Evolutionary conservation across 2,797 vertebrate genomes (phyloP), one percentile per base, ranked within the genome.

Genomic region (Intellagama lesueurii): DNA sequence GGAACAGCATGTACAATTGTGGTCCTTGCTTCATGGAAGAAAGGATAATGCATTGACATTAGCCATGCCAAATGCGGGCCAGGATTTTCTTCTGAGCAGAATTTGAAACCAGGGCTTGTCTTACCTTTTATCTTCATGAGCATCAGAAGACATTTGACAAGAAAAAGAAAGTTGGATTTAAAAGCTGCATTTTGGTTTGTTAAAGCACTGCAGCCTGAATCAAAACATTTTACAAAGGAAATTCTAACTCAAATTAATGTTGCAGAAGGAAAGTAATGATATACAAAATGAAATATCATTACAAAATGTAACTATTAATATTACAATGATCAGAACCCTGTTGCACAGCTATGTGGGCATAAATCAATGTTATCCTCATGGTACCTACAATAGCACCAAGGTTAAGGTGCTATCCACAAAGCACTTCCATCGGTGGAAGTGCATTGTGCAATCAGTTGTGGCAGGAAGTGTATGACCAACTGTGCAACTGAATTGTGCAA

Each of bases 141-240:
- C 92, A 90, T 91, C 84, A 89, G 88, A 93, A 91, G 92, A 82
- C 93, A 22, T 95, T 93, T 86, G 92, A 90, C 75, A 86, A 77
- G 89, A 83, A 90, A 91, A 91, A 92, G 91, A 83, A 82, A 95
- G 5, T 19, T 32, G 76, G 1, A 12, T 52, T 40, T 73, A 90
- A 83, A 35, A 88, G 26, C 47, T 7, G 16, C 4, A 16, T 85
- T 88, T 88, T n/a, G 79, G 72, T 85, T 90, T n/a, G 60, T 72
- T 76, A 22, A 68, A 91, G 14, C 69, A 86, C 19, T 85, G 83
- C 88, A 80, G 86, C 73, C 0, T 3, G 0, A 81, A 52, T 90
- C 87, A 89, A 91, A 93, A 93, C 69, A 91, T 90, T 87, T 84
- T 35, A 83, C 83, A 80, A 90, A 91, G 90, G 22, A 79, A 91